Conservation (phyloP, 1,140 invertebrate species). For the Meloidogyne floridensis region DNA sequence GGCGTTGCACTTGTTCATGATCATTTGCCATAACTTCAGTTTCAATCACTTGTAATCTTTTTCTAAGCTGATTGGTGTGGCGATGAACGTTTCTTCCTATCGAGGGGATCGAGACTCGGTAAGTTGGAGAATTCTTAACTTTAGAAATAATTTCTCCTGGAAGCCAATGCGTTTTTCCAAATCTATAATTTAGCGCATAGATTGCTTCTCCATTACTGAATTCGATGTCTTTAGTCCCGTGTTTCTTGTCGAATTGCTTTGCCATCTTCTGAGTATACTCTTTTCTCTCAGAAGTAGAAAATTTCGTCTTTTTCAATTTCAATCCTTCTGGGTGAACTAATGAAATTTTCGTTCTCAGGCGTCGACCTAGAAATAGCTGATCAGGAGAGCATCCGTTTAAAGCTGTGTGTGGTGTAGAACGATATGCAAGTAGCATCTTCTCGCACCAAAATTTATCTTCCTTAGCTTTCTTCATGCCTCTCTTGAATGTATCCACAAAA, state of each 20-base stretch:
- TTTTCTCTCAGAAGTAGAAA: background rate
- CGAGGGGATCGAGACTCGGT: background rate
- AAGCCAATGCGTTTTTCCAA: slow-evolving; percentile 5
- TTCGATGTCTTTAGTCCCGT: slow-evolving; percentile 6
- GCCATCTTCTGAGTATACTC: background rate
- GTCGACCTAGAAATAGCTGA: slow-evolving; percentile 22
- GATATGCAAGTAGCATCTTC: slow-evolving; percentile 18
- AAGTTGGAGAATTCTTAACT: background rate
- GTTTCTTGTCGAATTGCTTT: slow-evolving; percentile 10
- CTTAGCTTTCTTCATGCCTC: slow-evolving; percentile 3
- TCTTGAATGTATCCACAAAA: slow-evolving; percentile 59
- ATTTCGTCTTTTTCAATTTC: too few species aligned
- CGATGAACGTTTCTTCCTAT: slow-evolving; percentile 10
- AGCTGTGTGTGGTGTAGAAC: slow-evolving; percentile 10
- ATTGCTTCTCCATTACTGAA: slow-evolving; percentile 12
- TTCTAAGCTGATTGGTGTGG: background rate
- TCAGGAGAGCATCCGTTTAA: slow-evolving; percentile 11
- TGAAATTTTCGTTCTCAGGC: slow-evolving; percentile 1
- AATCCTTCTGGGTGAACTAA: background rate
- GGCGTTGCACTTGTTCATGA: too few species aligned
- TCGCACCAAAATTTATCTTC: slow-evolving; percentile 24
- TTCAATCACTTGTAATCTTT: background rate
- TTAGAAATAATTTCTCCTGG: background rate
- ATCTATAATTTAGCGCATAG: slow-evolving; percentile 15
- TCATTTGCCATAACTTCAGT: too few species aligned